Percentiles rank a stretch among this genome's conserved stretches.
phyloP scores from a whole-genome alignment of 2,888 invertebrate genomes.

The Limnephilus marmoratus region DNA sequence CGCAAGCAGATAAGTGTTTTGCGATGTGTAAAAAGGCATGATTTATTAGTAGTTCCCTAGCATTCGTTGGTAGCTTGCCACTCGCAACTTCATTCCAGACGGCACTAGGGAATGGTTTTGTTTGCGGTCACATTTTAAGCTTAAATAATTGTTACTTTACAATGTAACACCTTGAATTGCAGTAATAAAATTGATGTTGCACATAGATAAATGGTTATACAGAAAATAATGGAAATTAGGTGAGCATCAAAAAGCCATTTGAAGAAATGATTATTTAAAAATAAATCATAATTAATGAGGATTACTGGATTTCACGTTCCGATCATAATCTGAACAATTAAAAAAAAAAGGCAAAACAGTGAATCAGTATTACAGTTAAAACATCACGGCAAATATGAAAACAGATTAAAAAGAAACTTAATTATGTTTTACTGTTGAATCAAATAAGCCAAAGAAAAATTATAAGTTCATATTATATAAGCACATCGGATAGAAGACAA shows the following conservation, averaged over 20 bases:
- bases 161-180: background rate
- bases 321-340: background rate
- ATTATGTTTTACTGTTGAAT: background rate
- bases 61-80: no score
- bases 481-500: background rate
- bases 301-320: background rate
- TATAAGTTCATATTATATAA: background rate
- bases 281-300: background rate
- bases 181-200: background rate
- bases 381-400: background rate
- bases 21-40: no score
- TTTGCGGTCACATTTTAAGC: background rate
- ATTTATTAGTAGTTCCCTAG: no score
- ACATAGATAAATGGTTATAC: background rate
- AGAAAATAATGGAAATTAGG: background rate
- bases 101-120: background rate
- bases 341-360: background rate
- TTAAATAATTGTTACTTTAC: background rate
- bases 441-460: background rate
- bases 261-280: background rate
- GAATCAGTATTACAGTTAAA: background rate
- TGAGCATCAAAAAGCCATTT: background rate
- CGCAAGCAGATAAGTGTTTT: no score
- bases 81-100: no score
- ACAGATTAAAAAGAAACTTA: background rate